Evolutionary conservation across 2,888 invertebrate species (phyloP), one percentile per base, ranked within the genome.

Genomic region (Pollenia labialis): DNA sequence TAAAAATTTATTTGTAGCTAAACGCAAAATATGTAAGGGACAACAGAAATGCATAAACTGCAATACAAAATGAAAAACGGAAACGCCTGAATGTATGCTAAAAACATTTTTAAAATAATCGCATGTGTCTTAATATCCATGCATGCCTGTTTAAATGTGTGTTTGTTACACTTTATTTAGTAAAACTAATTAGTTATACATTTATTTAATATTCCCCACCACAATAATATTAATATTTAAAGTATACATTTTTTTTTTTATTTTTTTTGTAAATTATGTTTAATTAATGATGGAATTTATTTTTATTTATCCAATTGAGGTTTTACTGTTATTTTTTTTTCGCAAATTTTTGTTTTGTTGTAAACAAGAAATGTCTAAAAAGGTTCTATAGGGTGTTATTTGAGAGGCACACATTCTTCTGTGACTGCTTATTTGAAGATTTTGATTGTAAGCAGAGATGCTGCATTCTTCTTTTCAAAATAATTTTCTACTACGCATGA

Each of bases 151-250:
- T 1, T n/a, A 1, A 0, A 3, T 50, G 71, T 16, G n/a, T 18
- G 52, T 64, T 50, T 14, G n/a, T n/a, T 32, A 32, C 32, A n/a
- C 2, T 60, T 72, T 69, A 54, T 82, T 82, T 72, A 79, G 42
- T 14, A 64, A 79, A 74, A 68, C 58, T 85, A 81, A 76, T 81
- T 75, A 80, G 40, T 48, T 60, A 60, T 79, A 74, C 74, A 66
- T 79, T 12, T 54, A 66, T 76, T 80, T 52, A 74, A 68, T 40
- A 85, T 74, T 60, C n/a, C 10, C 32, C 32, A 44, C 80, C 75
- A 56, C 80, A 80, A 71, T 54, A 16, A 52, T 71, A 50, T 66
- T 71, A 40, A 54, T 60, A 52, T 14, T 81, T 50, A 16, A 62
- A 44, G 16, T 23, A 8, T n/a, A 52, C 9, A 16, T 66, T 4